Percentiles rank a stretch among this genome's conserved stretches.
phyloP scores from a whole-genome alignment of 2,113 vertebrate genomes.

The Copsychus sechellarum region DNA sequence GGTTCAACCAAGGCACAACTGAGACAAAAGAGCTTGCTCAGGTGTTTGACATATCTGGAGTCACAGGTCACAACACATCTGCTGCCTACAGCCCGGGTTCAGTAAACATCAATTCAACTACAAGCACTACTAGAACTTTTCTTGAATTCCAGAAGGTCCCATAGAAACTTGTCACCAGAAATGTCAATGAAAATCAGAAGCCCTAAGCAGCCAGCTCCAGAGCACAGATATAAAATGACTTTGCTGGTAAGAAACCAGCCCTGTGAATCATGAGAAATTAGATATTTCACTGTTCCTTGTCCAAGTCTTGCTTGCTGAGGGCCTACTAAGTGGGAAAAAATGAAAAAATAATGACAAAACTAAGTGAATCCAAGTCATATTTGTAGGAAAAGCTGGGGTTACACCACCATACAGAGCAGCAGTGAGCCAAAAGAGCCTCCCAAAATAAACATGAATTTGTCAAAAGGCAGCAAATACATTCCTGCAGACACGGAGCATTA shows the following conservation, averaged over 20 bases:
- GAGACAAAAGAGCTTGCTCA: not conserved
- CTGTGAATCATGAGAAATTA: not conserved
- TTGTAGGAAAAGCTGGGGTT: not conserved
- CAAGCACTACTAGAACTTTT: not conserved
- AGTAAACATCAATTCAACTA: not conserved
- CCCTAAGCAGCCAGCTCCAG: rapidly evolving
- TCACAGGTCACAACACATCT: not conserved
- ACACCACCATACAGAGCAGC: not conserved
- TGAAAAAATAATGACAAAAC: not conserved
- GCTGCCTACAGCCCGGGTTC: not conserved
- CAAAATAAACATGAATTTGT: not conserved
- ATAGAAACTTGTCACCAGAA: not conserved
- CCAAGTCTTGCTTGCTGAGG: not conserved
- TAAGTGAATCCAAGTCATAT: rapidly evolving
- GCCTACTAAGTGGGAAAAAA: not conserved
- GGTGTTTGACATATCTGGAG: not conserved
- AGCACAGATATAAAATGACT: not conserved
- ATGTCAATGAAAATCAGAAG: not conserved
- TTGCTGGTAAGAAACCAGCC: not conserved
- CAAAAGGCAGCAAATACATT: not conserved
- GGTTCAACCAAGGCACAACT: not conserved
- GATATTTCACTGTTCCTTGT: not conserved
- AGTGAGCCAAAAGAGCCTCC: not conserved
- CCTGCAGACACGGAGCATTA: not conserved
- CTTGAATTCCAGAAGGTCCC: not conserved